Evolutionary conservation across 2,888 invertebrate genomes (phyloP).

Genomic region (Chromoteleia sp.): DNA sequence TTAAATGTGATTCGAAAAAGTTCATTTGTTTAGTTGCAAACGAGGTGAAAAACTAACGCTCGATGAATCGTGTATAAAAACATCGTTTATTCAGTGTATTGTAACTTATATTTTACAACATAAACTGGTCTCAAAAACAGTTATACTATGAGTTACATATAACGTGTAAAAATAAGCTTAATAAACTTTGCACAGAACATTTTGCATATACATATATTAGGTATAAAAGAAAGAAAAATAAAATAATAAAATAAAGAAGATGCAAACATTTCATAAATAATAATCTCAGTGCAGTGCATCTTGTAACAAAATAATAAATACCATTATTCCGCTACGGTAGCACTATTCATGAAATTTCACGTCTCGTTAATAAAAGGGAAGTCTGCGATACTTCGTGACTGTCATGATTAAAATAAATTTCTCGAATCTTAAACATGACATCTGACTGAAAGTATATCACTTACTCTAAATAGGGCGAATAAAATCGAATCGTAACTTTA

Average conservation of each 20-base stretch:
- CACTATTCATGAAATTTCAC: constrained; percentile 9
- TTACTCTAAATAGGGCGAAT: constrained; percentile 25
- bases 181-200: constrained; percentile 14
- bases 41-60: constrained; percentile 6
- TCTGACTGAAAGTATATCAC: constrained; percentile 17
- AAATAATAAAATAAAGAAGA: background rate
- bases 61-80: background rate
- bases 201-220: constrained; percentile 9
- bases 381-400: constrained; percentile 13
- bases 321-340: constrained; percentile 8
- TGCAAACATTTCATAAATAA: constrained; percentile 32
- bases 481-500: constrained; percentile 39
- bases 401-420: constrained; percentile 21
- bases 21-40: background rate
- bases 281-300: constrained; percentile 3
- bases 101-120: constrained; percentile 37
- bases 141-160: constrained; percentile 22
- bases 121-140: constrained; percentile 31
- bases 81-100: constrained; percentile 36
- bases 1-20: no score
- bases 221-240: constrained; percentile 2
- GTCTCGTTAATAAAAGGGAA: constrained; percentile 6
- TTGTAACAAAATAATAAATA: constrained; percentile 10
- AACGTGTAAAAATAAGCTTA: constrained; percentile 31
- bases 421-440: constrained; percentile 9